Percentiles rank a stretch among this genome's conserved stretches.
phyloP scores from a whole-genome alignment of 2,113 vertebrate species.

The Aplodontia rufa region DNA sequence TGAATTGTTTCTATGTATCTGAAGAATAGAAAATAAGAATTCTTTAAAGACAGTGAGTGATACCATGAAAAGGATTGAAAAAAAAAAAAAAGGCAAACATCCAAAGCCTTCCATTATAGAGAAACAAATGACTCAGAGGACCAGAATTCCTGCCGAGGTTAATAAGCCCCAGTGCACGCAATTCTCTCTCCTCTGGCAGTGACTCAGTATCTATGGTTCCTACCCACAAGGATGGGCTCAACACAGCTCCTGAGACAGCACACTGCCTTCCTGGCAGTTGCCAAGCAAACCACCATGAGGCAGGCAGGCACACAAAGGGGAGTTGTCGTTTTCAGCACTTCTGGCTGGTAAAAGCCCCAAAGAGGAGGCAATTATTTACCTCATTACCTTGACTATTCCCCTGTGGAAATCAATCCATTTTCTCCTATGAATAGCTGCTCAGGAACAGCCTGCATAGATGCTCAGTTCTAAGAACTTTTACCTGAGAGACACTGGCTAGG shows the following conservation, averaged over 20 bases:
- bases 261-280: background rate
- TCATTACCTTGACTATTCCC: slow-evolving; percentile 68
- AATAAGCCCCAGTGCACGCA: background rate
- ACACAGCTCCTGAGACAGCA: background rate
- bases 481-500: background rate
- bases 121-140: slow-evolving; percentile 55
- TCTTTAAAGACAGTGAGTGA: slow-evolving; percentile 42
- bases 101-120: slow-evolving; percentile 53
- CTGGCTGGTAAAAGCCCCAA: slow-evolving; percentile 62
- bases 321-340: slow-evolving; percentile 29
- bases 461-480: background rate
- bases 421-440: slow-evolving; percentile 62
- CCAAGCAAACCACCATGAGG: slow-evolving; percentile 9
- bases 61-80: slow-evolving; percentile 36
- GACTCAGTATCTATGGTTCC: accelerated
- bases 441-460: slow-evolving; percentile 14
- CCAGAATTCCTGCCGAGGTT: slow-evolving; percentile 59
- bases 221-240: background rate
- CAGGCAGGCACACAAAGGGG: slow-evolving; percentile 46
- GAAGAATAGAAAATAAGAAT: slow-evolving; percentile 55
- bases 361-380: slow-evolving; percentile 70
- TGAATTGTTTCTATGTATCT: slow-evolving; percentile 41
- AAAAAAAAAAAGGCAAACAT: slow-evolving; percentile 41
- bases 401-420: slow-evolving; percentile 12
- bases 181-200: background rate